Evolutionary conservation across 2,797 vertebrate genomes (phyloP).

Genomic region (Darevskia nairensis): DNA sequence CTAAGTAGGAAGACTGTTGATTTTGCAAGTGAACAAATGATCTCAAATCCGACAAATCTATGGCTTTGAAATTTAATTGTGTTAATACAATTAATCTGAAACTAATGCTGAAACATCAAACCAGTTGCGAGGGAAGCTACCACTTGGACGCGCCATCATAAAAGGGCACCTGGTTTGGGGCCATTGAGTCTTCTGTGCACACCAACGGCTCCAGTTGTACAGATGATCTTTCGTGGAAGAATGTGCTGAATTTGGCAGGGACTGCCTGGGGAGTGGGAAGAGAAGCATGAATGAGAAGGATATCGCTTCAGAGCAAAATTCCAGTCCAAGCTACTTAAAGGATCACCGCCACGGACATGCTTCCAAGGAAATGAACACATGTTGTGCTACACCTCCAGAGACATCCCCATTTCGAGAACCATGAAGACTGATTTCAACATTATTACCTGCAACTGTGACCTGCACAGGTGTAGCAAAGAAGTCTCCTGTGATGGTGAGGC

Average conservation of each 20-base stretch:
- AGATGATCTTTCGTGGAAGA: slow-evolving; percentile 73
- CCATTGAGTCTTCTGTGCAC: slow-evolving; percentile 9
- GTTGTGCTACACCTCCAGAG: neutral
- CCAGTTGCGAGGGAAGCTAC: too few relatives aligned
- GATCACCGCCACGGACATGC: neutral
- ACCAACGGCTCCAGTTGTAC: slow-evolving; percentile 59
- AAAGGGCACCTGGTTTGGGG: slow-evolving; percentile 73
- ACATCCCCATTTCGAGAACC: neutral
- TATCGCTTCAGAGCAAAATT: too few relatives aligned
- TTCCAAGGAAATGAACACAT: neutral
- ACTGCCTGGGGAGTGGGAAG: slow-evolving; percentile 62
- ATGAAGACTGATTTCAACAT: neutral
- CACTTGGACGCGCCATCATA: neutral
- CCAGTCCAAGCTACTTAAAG: too few relatives aligned
- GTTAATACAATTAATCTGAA: neutral
- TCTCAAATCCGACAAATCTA: neutral
- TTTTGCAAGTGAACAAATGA: neutral
- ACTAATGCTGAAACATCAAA: too few relatives aligned
- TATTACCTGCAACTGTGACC: slow-evolving; percentile 76
- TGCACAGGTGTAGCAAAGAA: slow-evolving; percentile 73
- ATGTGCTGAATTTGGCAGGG: slow-evolving; percentile 63
- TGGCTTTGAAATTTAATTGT: neutral
- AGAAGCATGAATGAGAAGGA: neutral
- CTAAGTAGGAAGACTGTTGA: too few relatives aligned
- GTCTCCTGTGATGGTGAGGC: slow-evolving; percentile 72